Evolutionary conservation across 2,888 invertebrate species (phyloP).

Genomic region (Dryomyza anilis): DNA sequence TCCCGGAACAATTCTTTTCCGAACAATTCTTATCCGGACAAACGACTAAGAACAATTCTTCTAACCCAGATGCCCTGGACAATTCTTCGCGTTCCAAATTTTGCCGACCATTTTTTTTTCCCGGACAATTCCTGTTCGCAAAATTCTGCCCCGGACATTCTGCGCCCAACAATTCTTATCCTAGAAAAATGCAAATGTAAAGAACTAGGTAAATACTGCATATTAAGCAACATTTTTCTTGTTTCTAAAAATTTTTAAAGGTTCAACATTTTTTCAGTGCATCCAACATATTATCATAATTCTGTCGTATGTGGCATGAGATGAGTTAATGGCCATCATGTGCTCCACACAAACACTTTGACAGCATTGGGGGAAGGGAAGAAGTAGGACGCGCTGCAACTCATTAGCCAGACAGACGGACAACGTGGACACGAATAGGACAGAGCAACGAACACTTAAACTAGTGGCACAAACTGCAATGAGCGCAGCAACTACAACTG

Average conservation of each 20-base stretch:
- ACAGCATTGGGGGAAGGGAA: background rate
- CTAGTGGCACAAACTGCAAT: slow-evolving; percentile 10
- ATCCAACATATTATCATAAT: background rate
- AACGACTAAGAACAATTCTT: too few relatives aligned
- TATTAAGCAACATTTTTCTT: slow-evolving; percentile 61
- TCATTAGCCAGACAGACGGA: slow-evolving; percentile 49
- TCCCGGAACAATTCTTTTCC: too few relatives aligned
- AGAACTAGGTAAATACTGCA: slow-evolving; percentile 59
- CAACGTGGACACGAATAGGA: slow-evolving; percentile 30
- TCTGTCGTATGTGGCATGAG: slow-evolving; percentile 11
- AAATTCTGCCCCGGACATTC: too few relatives aligned
- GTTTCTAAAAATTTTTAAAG: slow-evolving; percentile 59
- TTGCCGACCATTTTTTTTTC: too few relatives aligned
- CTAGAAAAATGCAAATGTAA: too few relatives aligned
- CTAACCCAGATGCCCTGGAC: too few relatives aligned
- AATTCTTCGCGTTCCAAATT: too few relatives aligned
- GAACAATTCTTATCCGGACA: too few relatives aligned
- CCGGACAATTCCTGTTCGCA: too few relatives aligned
- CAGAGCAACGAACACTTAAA: too few relatives aligned
- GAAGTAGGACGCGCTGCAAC: slow-evolving; percentile 43
- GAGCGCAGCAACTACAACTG: slow-evolving; percentile 4
- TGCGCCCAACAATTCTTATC: too few relatives aligned
- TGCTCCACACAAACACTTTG: slow-evolving; percentile 36
- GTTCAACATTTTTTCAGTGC: background rate
- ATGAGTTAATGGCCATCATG: slow-evolving; percentile 29